Evolutionary conservation across 2,888 invertebrate genomes (phyloP), one percentile per base, ranked within the genome.

Genomic region (Drosophila glabriapex): DNA sequence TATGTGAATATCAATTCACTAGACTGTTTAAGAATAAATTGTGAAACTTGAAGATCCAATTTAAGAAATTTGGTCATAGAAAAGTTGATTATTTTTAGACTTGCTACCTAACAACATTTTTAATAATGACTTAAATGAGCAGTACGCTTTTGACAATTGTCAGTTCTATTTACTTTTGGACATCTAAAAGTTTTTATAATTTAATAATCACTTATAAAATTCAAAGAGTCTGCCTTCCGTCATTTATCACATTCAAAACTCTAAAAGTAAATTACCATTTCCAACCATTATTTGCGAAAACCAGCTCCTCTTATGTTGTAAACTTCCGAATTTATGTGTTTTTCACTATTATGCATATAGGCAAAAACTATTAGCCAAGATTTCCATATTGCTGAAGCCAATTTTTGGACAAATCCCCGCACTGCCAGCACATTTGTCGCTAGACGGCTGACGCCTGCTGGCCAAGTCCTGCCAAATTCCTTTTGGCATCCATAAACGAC

Each of bases 401-500:
- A 82, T 75, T 81, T 74, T 50, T 35, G 14, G 4, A 56, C 29
- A 52, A 63, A 56, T 52, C 52, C 12, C 1, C 52, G n/a, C 10
- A 29, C 37, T n/a, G 28, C 43, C 43, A 28, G 53, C n/a, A 55
- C 73, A 49, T 67, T 66, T 60, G 46, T 37, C 66, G 39, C 35
- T n/a, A 35, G 53, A 50, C 61, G 64, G 58, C 64, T 59, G 65
- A 59, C 63, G 59, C 35, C 25, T 33, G 39, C 14, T 29, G 31
- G 25, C 43, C 67, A 59, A 43, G 31, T 58, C 31, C 62, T 78
- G 90, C 86, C 89, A 88, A 88, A 83, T 80, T 85, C 75, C 70
- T 82, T 80, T 87, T 87, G 85, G 87, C 82, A 77, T 60, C 75
- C 87, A 87, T 87, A 83, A 87, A 82, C 72, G 75, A 73, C 89